Base-by-base conservation (phyloP, 2,113 vertebrate genomes). In the Tragulus kanchil region DNA sequence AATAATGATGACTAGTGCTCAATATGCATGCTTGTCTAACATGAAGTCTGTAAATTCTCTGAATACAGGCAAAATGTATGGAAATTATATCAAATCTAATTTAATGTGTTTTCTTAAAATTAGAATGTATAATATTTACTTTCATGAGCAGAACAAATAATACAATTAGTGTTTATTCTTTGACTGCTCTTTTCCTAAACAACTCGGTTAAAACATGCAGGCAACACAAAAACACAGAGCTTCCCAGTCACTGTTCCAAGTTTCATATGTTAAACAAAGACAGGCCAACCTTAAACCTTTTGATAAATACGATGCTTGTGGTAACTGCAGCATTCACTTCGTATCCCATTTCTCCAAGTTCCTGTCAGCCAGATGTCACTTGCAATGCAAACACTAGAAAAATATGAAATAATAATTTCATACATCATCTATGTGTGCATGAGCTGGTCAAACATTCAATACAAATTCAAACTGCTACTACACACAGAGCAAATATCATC, bases 381-480 rank as follows among this genome's bases (percentile, higher is more conserved):
- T 98, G 98, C 98, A 99, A 99, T 99, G 98, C 98, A 98, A 98
- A 98, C 98, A 98, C 97, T 97, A 98, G 98, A 99, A 99, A 99
- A 99, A 99, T 99, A 99, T 98, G 98, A 99, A 98, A 99, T 99
- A 99, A 99, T 99, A 99, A 99, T 99, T 99, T 98, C 99, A 98
- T 99, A 99, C 99, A 99, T 99, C 98, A 98, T 98, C 99, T 98
- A 97, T 99, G 99, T 79, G 98, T 99, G 99, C 99, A 98, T 3
- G 86, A 99, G 98, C 98, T 98, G 99, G 99, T 99, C 99, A 99
- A 99, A 99, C 98, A 99, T 99, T 99, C 99, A 98, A 98, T 99
- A 99, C 98, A 98, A 99, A 99, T 99, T 99, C 98, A 99, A 99
- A 99, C 98, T 99, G 99, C 99, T 99, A 98, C 98, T 98, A 98